Percentiles rank a stretch among this genome's conserved stretches.
These are phyloP conservation scores for Chascanopsetta lugubris DNA, from an alignment of 2,113 vertebrate genomes.

Conservation along the genomic window DNA sequence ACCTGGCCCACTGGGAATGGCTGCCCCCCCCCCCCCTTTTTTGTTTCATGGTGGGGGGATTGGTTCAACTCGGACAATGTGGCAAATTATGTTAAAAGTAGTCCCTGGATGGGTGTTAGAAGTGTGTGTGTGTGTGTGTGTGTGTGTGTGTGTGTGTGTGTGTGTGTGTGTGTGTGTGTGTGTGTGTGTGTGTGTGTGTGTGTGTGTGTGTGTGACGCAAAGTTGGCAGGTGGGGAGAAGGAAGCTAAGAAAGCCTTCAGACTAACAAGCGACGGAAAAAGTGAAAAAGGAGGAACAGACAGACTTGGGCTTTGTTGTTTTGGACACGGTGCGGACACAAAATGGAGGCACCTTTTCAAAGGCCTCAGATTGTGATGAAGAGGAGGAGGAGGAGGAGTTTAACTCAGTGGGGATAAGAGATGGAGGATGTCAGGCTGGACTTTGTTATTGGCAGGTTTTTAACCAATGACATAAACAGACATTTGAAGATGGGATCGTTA, in stretches of 20 bases:
- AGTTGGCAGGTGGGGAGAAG: constrained; percentile 55
- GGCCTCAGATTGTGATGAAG: constrained; percentile 13
- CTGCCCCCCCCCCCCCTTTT: constrained; percentile 77
- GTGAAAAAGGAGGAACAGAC: constrained; percentile 3
- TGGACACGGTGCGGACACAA: constrained; percentile 23
- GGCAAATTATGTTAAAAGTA: constrained; percentile 77
- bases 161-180: constrained; percentile 18
- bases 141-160: constrained; percentile 6
- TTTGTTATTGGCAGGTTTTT: no score
- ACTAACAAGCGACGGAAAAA: constrained; percentile 35
- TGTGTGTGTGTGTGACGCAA: constrained; percentile 23
- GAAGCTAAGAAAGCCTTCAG: constrained; percentile 34
- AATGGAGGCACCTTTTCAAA: constrained; percentile 31
- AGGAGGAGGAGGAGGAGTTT: no score
- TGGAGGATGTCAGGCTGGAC: constrained; percentile 27
- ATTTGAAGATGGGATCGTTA: no score
- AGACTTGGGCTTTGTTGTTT: constrained; percentile 24
- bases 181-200: constrained; percentile 7
- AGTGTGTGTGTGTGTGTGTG: constrained; percentile 14
- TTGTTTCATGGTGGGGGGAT: constrained; percentile 73
- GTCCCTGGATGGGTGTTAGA: constrained; percentile 75
- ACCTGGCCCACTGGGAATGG: constrained; percentile 92
- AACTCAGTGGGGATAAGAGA: constrained; percentile 35
- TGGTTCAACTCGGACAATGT: constrained; percentile 73
- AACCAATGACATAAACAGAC: no score